phyloP scores from a whole-genome alignment of 1,140 invertebrate genomes.

The Drosophila kohkoa region DNA sequence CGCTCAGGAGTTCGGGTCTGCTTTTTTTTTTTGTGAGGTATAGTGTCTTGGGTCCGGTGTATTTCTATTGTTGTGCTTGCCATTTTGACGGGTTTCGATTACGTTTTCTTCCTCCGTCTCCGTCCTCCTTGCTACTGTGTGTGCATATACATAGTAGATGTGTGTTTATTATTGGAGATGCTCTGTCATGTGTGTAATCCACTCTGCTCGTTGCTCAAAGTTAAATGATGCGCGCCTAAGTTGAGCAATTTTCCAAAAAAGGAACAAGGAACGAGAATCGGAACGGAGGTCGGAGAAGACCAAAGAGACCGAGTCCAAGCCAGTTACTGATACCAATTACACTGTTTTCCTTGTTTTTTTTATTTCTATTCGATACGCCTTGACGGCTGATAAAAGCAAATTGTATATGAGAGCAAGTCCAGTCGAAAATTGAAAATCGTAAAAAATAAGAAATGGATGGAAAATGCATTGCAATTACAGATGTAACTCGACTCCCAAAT shows the following conservation, averaged over 20 bases:
- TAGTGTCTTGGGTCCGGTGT: constrained; percentile 30
- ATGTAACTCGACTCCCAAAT: constrained; percentile 24
- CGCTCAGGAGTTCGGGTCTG: background rate
- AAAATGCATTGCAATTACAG: constrained; percentile 49
- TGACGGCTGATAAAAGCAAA: constrained; percentile 66
- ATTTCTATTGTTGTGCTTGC: constrained; percentile 50
- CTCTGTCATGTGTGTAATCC: constrained; percentile 79
- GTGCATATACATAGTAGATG: background rate
- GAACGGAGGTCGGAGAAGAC: constrained; percentile 3
- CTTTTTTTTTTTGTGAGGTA: background rate
- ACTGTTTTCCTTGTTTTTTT: constrained; percentile 21
- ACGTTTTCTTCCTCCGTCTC: constrained; percentile 40
- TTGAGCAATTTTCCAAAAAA: constrained; percentile 60
- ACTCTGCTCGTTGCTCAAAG: constrained; percentile 76
- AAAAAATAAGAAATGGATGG: background rate
- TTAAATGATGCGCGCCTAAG: constrained; percentile 80
- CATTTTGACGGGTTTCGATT: constrained; percentile 83
- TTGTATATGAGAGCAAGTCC: constrained; percentile 46
- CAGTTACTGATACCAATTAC: constrained; percentile 5
- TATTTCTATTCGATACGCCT: constrained; percentile 47
- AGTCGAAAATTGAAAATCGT: background rate
- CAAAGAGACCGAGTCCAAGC: constrained; percentile 29
- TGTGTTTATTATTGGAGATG: constrained; percentile 41
- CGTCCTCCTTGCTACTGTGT: background rate
- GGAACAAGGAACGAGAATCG: background rate